A percentile compares a stretch with the other conserved stretches of the same genome.
Evolutionary conservation across 2,797 vertebrate genomes (phyloP).

Genomic region (Merluccius polli): DNA sequence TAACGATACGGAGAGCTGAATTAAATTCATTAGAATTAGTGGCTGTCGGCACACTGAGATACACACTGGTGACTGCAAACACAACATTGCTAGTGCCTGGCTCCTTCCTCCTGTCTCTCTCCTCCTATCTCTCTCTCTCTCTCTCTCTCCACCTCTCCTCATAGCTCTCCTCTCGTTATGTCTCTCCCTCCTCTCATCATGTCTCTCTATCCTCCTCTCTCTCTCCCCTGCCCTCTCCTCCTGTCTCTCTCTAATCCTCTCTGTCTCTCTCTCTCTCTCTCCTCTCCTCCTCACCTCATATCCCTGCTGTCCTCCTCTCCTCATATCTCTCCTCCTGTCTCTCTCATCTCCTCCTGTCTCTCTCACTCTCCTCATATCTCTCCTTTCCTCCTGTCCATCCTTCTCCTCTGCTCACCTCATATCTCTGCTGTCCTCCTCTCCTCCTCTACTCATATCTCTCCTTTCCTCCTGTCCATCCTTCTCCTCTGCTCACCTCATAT

Average conservation of each 20-base stretch:
- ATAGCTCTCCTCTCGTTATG: not conserved
- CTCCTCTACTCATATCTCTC: no score
- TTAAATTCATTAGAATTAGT: constrained; percentile 43
- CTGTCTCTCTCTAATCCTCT: not conserved
- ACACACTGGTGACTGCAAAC: not conserved
- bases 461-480: no score
- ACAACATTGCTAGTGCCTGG: not conserved
- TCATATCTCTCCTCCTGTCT: no score
- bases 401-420: no score
- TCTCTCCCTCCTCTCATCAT: not conserved
- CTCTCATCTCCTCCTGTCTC: not conserved
- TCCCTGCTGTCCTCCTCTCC: no score
- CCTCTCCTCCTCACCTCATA: not conserved
- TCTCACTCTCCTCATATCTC: no score
- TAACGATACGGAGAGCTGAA: constrained; percentile 44
- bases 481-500: no score
- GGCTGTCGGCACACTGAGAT: not conserved
- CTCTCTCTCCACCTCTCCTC: not conserved
- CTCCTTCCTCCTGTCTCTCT: not conserved
- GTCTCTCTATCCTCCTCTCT: no score
- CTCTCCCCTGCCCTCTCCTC: not conserved
- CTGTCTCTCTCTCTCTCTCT: not conserved
- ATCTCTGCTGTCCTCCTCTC: no score
- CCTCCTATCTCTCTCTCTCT: not conserved
- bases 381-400: no score